A percentile compares a stretch with the other conserved stretches of the same genome.
Evolutionary conservation across 2,888 invertebrate genomes (phyloP).

Genomic region (Caenorhabditis zanzibari): DNA sequence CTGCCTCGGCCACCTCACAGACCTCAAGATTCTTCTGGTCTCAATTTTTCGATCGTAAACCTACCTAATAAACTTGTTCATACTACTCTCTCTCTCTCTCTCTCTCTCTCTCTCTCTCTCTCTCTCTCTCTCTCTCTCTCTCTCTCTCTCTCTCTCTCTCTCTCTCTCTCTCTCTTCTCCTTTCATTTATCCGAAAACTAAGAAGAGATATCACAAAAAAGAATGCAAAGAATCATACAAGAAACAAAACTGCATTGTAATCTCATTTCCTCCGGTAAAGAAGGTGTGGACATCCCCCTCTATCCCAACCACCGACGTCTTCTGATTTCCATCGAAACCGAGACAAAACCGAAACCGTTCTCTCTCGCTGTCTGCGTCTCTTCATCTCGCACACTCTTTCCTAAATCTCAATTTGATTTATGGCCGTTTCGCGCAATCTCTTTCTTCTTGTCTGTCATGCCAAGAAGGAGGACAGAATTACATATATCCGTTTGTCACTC

Average conservation of each 20-base stretch:
- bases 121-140: neutral
- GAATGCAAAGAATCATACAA: slow-evolving; percentile 1
- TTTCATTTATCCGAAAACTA: slow-evolving; percentile 1
- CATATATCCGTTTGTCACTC: neutral
- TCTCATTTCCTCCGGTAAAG: slow-evolving; percentile 20
- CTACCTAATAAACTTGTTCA: slow-evolving; percentile 20
- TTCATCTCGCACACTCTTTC: slow-evolving; percentile 18
- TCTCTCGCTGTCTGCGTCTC: slow-evolving; percentile 43
- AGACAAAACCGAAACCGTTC: slow-evolving; percentile 43
- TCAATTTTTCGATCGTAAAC: slow-evolving; percentile 7
- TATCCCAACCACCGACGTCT: neutral
- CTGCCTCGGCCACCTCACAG: neutral
- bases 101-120: too few species aligned
- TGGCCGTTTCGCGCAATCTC: slow-evolving; percentile 43
- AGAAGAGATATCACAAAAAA: neutral
- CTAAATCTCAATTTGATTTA: slow-evolving; percentile 37
- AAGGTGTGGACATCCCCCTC: slow-evolving; percentile 5
- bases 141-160: neutral
- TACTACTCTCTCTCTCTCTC: neutral
- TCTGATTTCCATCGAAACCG: slow-evolving; percentile 19
- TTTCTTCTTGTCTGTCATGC: slow-evolving; percentile 41
- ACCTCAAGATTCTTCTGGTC: neutral
- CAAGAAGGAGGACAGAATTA: slow-evolving; percentile 7
- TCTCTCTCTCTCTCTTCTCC: neutral
- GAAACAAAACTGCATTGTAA: neutral